Conservation (phyloP, 2,888 invertebrate genomes). For the Lymantria dispar region DNA sequence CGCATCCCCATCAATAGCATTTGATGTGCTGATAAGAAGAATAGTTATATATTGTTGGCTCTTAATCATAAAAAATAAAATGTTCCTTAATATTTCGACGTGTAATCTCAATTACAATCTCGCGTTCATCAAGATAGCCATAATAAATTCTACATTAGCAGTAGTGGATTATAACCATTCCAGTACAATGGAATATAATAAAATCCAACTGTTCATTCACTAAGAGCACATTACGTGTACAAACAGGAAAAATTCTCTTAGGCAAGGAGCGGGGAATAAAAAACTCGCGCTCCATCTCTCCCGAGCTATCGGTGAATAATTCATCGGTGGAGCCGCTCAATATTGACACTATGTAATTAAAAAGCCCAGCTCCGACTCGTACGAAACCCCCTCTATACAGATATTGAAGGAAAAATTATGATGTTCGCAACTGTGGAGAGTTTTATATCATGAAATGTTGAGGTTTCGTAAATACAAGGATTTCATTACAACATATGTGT, state of each 20-base stretch:
- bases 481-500: too few relatives aligned
- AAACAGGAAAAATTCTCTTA: conserved; percentile 27
- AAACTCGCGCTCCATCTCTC: conserved; percentile 18
- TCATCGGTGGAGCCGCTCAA: conserved; percentile 43
- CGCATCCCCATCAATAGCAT: too few relatives aligned
- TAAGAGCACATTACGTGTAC: conserved; percentile 31
- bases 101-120: too few relatives aligned
- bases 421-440: conserved; percentile 10
- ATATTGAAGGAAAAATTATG: conserved; percentile 41
- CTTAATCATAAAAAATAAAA: too few relatives aligned
- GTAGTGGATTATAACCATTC: too few relatives aligned
- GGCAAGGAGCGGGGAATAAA: conserved; percentile 21
- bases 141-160: too few relatives aligned
- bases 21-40: too few relatives aligned
- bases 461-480: too few relatives aligned
- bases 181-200: conserved; percentile 14
- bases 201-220: conserved; percentile 23
- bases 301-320: conserved; percentile 54
- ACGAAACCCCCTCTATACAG: conserved; percentile 37
- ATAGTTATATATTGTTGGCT: too few relatives aligned
- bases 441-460: neutral
- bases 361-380: conserved; percentile 50
- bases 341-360: conserved; percentile 74
- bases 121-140: too few relatives aligned
- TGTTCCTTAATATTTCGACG: too few relatives aligned